Conservation (phyloP, 2,113 vertebrate species). For the Poeciliopsis occidentalis region DNA sequence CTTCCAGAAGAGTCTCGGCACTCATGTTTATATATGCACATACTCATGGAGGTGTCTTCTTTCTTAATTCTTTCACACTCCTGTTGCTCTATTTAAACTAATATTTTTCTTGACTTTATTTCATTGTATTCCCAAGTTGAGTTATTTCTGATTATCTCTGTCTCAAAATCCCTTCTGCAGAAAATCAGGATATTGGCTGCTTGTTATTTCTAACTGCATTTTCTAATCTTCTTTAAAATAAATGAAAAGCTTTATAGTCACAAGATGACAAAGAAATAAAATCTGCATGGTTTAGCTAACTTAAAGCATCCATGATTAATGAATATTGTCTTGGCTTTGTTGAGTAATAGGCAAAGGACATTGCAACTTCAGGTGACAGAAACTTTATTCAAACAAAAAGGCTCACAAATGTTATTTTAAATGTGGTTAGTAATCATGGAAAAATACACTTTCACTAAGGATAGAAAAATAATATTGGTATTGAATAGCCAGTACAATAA, state of each 20-base stretch:
- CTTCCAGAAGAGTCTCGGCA: constrained; percentile 3
- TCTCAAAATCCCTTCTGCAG: background rate
- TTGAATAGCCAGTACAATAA: too few relatives aligned
- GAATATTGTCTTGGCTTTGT: background rate
- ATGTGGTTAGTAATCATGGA: background rate
- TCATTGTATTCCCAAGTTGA: background rate
- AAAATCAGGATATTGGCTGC: background rate
- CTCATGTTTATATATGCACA: constrained; percentile 1
- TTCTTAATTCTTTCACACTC: background rate
- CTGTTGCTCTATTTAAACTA: background rate
- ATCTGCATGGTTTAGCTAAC: background rate
- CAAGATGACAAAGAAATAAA: background rate
- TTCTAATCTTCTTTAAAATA: background rate
- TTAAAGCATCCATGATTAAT: background rate
- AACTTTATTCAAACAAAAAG: background rate
- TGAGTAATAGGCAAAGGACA: background rate
- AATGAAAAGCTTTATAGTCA: background rate
- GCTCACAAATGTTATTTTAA: background rate
- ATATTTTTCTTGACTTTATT: background rate
- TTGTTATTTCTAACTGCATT: background rate
- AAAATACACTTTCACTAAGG: background rate
- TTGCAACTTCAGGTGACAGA: background rate
- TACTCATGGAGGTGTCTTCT: constrained; percentile 12
- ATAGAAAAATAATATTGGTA: too few relatives aligned
- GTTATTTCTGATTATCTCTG: background rate